Conservation (phyloP, 2,888 invertebrate genomes). For the Cephus runcator region DNA sequence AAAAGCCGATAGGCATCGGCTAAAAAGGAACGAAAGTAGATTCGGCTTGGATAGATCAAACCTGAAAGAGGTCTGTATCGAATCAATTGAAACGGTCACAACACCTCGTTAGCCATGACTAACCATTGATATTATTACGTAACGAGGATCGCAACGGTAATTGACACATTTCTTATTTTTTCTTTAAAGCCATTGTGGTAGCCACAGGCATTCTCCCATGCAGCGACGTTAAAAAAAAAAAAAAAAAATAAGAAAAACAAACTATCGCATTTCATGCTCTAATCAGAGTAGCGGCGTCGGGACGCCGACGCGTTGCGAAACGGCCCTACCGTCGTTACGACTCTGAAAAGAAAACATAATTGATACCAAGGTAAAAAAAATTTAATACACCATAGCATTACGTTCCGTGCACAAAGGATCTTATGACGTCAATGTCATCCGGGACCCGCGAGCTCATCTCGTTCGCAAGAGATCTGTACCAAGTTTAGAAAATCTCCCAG, state of each 20-base stretch:
- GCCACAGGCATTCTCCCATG: not conserved
- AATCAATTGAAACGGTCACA: constrained; percentile 13
- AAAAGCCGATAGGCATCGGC: not conserved
- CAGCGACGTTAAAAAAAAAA: not conserved
- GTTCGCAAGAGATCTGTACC: not conserved
- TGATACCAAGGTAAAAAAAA: not conserved
- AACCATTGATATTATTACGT: constrained; percentile 12
- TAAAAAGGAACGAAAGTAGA: not conserved
- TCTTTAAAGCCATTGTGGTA: not conserved
- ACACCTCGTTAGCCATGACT: constrained; percentile 18
- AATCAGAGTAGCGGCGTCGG: not conserved
- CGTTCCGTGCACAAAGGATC: not conserved
- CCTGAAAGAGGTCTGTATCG: constrained; percentile 3
- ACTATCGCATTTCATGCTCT: not conserved
- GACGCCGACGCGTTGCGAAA: not conserved
- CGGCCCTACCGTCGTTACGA: not conserved
- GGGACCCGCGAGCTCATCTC: not conserved
- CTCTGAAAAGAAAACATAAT: not conserved
- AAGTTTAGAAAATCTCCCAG: not conserved
- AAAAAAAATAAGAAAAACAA: not conserved
- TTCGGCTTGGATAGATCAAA: not conserved
- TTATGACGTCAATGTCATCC: not conserved
- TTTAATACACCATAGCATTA: not conserved
- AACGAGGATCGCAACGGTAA: not conserved
- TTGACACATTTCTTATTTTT: not conserved